Conservation (phyloP, 2,797 vertebrate genomes). For the Phoebastria nigripes region DNA sequence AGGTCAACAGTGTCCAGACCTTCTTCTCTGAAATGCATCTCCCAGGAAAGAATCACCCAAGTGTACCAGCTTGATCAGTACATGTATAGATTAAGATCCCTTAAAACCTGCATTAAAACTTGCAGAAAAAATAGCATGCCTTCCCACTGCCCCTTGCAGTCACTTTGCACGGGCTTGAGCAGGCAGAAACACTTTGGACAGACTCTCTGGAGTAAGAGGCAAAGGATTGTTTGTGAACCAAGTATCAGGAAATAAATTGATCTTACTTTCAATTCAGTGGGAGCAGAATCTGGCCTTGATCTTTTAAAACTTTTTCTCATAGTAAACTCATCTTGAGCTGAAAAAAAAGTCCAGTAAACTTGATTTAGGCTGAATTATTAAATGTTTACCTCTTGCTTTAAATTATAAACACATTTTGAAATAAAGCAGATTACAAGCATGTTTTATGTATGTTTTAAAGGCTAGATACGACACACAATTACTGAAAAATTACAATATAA, state of each 20-base stretch:
- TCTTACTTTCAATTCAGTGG: background rate
- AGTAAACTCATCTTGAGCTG: background rate
- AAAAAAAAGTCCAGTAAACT: background rate
- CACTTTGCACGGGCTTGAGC: background rate
- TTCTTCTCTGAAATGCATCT: background rate
- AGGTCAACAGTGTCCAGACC: conserved; percentile 25
- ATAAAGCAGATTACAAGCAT: background rate
- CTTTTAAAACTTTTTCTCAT: background rate
- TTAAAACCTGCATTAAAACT: background rate
- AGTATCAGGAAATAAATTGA: background rate
- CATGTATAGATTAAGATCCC: background rate
- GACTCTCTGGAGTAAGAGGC: background rate
- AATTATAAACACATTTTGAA: background rate
- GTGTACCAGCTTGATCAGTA: background rate
- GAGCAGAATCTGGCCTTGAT: background rate
- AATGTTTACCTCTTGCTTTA: conserved; percentile 20
- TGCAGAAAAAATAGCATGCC: background rate
- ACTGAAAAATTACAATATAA: conserved; percentile 16
- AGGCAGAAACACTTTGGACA: background rate
- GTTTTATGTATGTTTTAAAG: conserved; percentile 13
- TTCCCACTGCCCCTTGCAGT: background rate
- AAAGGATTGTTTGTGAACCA: background rate
- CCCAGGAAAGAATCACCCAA: background rate
- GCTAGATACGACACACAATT: background rate
- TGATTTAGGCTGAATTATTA: background rate